Evolutionary conservation across 2,797 vertebrate genomes (phyloP), one percentile per base, ranked within the genome.

Genomic region (Holocentrus rufus): DNA sequence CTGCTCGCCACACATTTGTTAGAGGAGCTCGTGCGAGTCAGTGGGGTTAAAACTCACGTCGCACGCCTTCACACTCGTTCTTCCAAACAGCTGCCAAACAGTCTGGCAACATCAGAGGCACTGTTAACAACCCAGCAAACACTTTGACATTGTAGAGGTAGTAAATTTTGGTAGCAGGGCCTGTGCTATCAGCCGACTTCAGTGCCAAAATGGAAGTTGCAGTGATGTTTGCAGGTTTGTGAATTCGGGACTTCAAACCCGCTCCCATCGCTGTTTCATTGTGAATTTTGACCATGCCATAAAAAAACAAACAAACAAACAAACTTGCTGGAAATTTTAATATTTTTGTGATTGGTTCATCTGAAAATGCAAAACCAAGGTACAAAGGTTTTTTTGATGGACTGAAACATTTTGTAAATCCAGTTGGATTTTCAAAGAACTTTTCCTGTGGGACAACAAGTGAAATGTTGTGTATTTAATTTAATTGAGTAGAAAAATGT

Each of bases 381-480:
- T 15, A 14, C 13, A 15, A 44, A 11, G 42, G 14, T 14, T 44
- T 44, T 44, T 44, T 44, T 5, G 14, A 13, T 13, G 2, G 39
- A 44, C 14, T 44, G 14, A 44, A 44, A 14, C 14, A 15, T 15
- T 44, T 44, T 44, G 4, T 44, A 11, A 44, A 44, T 15, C 39
- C 11, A 13, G 11, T 15, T 0, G 0, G 42, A 44, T 44, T 42
- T 11, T 42, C 39, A 42, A 42, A 42, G 39, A 76, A 71, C 81
- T 74, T 30, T 25, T 74, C 63, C 27, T 75, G 23, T 8, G 67
- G 68, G 61, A 76, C 46, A 66, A 57, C 74, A 74, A 46, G 49
- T 7, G 1, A 60, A 74, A 81, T 72, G 52, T 15, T 62, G 27
- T 71, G 52, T 52, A 68, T 79, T 69, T 74, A 30, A 56, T 54